Percentiles rank a stretch among this genome's conserved stretches.
These are phyloP conservation scores for Trachelus stipa DNA, from an alignment of 2,888 invertebrate species.

Conservation along the genomic window DNA sequence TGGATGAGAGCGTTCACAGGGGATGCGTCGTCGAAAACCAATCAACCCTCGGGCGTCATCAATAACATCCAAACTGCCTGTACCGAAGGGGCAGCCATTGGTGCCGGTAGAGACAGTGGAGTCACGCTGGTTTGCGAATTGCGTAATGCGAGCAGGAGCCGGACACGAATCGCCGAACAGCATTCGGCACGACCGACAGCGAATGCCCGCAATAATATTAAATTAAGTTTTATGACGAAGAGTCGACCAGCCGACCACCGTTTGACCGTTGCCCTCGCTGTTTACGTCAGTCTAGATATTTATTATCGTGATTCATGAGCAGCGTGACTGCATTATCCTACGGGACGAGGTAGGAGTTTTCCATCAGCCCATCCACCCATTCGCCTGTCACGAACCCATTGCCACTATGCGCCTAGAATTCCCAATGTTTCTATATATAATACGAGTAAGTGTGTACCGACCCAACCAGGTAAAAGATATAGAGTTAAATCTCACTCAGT, in stretches of 20 bases:
- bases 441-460: too few relatives aligned
- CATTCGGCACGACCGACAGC: conserved; percentile 22
- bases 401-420: too few relatives aligned
- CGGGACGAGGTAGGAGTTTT: too few relatives aligned
- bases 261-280: neutral
- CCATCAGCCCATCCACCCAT: too few relatives aligned
- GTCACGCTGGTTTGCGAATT: conserved; percentile 5
- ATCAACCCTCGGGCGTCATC: conserved; percentile 50
- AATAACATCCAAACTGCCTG: conserved; percentile 45
- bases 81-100: conserved; percentile 13
- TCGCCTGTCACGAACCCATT: too few relatives aligned
- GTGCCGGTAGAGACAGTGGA: conserved; percentile 15
- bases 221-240: conserved; percentile 42
- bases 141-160: conserved; percentile 6
- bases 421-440: too few relatives aligned
- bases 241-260: neutral
- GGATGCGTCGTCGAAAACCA: conserved; percentile 43
- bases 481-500: too few relatives aligned
- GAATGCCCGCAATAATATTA: conserved; percentile 28
- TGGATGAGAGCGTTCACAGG: conserved; percentile 6
- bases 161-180: conserved; percentile 15
- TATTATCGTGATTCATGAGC: conserved; percentile 27
- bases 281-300: conserved; percentile 16
- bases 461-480: too few relatives aligned
- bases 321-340: neutral